These are phyloP conservation scores for Rhyacophila brunnea DNA, from an alignment of 1,140 invertebrate species.

Conservation along the genomic window DNA sequence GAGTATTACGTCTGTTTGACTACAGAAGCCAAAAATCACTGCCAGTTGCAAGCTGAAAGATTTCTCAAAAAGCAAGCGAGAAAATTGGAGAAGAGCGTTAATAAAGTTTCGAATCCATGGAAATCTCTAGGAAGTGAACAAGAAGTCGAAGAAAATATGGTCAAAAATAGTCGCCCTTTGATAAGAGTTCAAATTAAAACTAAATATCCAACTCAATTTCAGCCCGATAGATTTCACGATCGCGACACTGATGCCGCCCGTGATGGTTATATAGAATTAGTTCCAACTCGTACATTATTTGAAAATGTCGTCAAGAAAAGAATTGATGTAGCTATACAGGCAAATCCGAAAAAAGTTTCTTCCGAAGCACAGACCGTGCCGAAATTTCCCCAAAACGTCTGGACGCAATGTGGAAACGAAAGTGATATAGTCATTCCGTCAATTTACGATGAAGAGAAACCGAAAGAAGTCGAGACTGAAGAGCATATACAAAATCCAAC, in stretches of 20 bases:
- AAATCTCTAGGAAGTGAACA: slow-evolving; percentile 60
- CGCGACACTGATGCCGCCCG: slow-evolving; percentile 56
- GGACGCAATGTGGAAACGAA: slow-evolving; percentile 59
- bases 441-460: slow-evolving; percentile 46
- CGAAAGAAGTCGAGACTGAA: slow-evolving; percentile 34
- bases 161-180: slow-evolving; percentile 56
- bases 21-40: slow-evolving; percentile 56
- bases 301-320: slow-evolving; percentile 57
- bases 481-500: slow-evolving; percentile 40
- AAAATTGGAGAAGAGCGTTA: slow-evolving; percentile 60
- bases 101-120: slow-evolving; percentile 62
- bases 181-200: slow-evolving; percentile 65
- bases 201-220: slow-evolving; percentile 56
- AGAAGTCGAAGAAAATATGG: slow-evolving; percentile 58
- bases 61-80: slow-evolving; percentile 54
- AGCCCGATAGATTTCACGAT: slow-evolving; percentile 47
- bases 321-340: slow-evolving; percentile 56
- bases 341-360: slow-evolving; percentile 44
- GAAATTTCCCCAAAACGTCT: slow-evolving; percentile 62
- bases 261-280: slow-evolving; percentile 66
- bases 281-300: slow-evolving; percentile 56
- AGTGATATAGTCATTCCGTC: slow-evolving; percentile 39
- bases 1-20: slow-evolving; percentile 72
- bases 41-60: slow-evolving; percentile 56
- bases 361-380: slow-evolving; percentile 64